A percentile compares a stretch with the other conserved stretches of the same genome.
phyloP scores from a whole-genome alignment of 2,888 invertebrate genomes.

The Perdita meconis region DNA sequence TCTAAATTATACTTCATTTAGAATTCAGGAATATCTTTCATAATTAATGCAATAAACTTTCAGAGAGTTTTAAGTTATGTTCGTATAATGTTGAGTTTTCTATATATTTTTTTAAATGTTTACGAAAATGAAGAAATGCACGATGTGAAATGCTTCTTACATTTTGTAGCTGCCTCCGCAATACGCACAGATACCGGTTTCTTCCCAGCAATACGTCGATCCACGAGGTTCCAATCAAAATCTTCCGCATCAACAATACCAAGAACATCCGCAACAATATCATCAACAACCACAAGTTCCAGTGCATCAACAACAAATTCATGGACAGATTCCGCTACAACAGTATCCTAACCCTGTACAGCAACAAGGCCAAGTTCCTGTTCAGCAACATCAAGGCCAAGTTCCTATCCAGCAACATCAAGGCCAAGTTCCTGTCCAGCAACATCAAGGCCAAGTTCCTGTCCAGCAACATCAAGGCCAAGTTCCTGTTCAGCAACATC shows the following conservation, averaged over 20 bases:
- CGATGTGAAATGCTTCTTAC: not conserved
- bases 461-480: constrained; percentile 67
- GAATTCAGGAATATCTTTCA: not conserved
- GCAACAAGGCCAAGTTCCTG: constrained; percentile 65
- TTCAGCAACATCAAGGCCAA: constrained; percentile 66
- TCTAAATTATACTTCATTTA: constrained; percentile 2
- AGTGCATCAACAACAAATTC: constrained; percentile 53
- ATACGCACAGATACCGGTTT: constrained; percentile 52
- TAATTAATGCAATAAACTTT: not conserved
- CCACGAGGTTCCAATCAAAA: constrained; percentile 55
- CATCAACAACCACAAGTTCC: constrained; percentile 71
- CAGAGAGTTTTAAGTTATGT: not conserved
- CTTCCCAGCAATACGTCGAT: constrained; percentile 55
- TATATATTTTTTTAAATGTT: not conserved
- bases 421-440: constrained; percentile 68
- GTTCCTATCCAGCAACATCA: constrained; percentile 54
- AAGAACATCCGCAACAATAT: constrained; percentile 62
- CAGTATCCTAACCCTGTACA: constrained; percentile 65
- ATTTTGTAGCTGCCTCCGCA: constrained; percentile 73
- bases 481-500: constrained; percentile 51
- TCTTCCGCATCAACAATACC: constrained; percentile 60
- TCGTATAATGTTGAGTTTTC: not conserved
- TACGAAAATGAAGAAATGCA: not conserved
- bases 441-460: constrained; percentile 66
- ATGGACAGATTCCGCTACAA: constrained; percentile 65